These are phyloP conservation scores for Phengaris alcon DNA, from an alignment of 2,888 invertebrate species.

Conservation along the genomic window DNA sequence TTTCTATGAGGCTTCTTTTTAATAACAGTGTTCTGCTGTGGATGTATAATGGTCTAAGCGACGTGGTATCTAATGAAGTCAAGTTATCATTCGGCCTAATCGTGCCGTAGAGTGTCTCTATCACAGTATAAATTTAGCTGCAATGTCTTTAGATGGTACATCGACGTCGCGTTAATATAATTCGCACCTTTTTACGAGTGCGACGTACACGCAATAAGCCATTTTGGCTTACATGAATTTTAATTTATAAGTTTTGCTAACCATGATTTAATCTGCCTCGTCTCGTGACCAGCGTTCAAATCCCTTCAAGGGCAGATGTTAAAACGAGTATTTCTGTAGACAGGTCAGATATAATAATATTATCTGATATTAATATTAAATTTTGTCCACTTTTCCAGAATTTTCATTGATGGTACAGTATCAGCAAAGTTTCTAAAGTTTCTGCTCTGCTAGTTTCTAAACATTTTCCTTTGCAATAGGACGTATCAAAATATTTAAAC, in stretches of 20 bases:
- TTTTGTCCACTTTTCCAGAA: neutral
- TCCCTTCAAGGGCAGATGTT: conserved; percentile 4
- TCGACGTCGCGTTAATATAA: conserved; percentile 51
- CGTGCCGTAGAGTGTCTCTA: neutral
- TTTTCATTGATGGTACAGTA: no score
- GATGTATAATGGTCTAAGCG: no score
- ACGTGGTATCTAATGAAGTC: no score
- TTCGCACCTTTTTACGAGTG: conserved; percentile 59
- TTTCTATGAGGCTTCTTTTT: no score
- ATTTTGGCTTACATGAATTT: conserved; percentile 37
- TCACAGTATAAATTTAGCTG: neutral
- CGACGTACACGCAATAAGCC: conserved; percentile 43
- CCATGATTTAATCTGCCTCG: conserved; percentile 12
- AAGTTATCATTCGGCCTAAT: neutral
- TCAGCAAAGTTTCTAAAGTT: no score
- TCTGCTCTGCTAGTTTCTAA: no score
- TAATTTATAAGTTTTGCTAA: conserved; percentile 36
- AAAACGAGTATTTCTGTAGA: neutral
- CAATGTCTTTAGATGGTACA: neutral
- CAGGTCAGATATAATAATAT: neutral
- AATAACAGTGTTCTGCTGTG: no score
- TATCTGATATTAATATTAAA: neutral
- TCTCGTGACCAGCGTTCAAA: neutral
- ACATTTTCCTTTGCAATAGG: no score
- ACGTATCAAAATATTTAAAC: no score